A percentile compares a stretch with the other conserved stretches of the same genome.
Evolutionary conservation across 2,113 vertebrate genomes (phyloP).

Genomic region (Hassar affinis): DNA sequence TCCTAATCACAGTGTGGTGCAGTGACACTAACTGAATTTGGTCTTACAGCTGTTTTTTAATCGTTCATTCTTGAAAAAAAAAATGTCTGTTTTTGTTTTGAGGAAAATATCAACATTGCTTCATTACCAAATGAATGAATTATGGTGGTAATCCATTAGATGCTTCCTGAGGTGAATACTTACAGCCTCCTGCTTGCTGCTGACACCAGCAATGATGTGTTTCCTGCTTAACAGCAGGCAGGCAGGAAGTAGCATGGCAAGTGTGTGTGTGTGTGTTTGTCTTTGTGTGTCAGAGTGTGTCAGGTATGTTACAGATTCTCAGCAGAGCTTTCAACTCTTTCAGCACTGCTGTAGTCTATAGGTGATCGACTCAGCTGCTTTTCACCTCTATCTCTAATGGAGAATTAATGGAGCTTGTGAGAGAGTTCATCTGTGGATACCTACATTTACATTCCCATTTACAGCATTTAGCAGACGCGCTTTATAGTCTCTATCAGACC

Average conservation of each 20-base stretch:
- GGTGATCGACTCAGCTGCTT: neutral
- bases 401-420: constrained; percentile 22
- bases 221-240: constrained; percentile 35
- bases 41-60: constrained; percentile 14
- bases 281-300: neutral
- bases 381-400: constrained; percentile 29
- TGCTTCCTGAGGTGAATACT: constrained; percentile 22
- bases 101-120: constrained; percentile 11
- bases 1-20: constrained; percentile 24
- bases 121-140: constrained; percentile 25
- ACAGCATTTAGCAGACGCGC: neutral
- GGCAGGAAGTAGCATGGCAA: neutral
- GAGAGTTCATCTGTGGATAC: constrained; percentile 12
- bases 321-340: constrained; percentile 23
- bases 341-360: constrained; percentile 18
- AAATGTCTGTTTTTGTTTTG: neutral
- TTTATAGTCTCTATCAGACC: neutral
- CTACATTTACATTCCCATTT: constrained; percentile 4
- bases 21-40: neutral
- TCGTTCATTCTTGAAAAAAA: neutral
- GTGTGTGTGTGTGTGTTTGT: neutral
- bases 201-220: constrained; percentile 20
- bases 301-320: neutral
- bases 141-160: constrained; percentile 20
- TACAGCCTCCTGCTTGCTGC: constrained; percentile 19